Evolutionary conservation across 2,113 vertebrate genomes (phyloP), one percentile per base, ranked within the genome.

Genomic region (Mus pahari): DNA sequence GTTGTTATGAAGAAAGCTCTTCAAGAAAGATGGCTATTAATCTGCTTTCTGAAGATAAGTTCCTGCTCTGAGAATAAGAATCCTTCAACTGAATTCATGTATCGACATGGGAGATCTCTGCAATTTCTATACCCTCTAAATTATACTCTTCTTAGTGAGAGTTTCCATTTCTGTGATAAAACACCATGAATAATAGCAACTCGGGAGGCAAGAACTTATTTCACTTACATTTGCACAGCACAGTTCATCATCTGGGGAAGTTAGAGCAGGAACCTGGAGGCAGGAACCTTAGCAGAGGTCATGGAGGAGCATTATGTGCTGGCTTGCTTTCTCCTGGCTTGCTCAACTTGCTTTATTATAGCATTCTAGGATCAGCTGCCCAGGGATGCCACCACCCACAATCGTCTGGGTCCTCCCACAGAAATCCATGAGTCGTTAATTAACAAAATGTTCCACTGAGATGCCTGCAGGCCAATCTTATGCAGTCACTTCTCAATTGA

Each of bases 1-100:
- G 90, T 98, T 97, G 97, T 97, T 96, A 96, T 78, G 91, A 97
- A 98, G 97, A 95, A 98, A 97, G 97, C 88, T 94, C 84, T 90
- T 98, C 94, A 92, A 97, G 96, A 89, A 86, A 94, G 96, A 93
- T 92, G 95, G 87, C 82, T 96, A 96, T 96, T 98, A 96, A 97
- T 96, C 96, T 97, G 88, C 86, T 78, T 86, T 96, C 92, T 97
- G 97, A 97, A 98, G 97, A 97, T 97, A 95, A 91, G 94, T 94
- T 95, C 93, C 96, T 96, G 90, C 68, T 97, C 86, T 91, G 0
- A 4, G 97, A 97, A 97, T 93, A 97, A 91, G 90, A 83, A 93
- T 97, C 91, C 93, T 98, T 96, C 94, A 96, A 95, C 19, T 94
- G 89, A 97, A 94, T 97, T 98, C 88, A 89, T 97, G 92, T 96